Evolutionary conservation across 2,888 invertebrate species (phyloP), one percentile per base, ranked within the genome.

Genomic region (Agonopterix heracliana): DNA sequence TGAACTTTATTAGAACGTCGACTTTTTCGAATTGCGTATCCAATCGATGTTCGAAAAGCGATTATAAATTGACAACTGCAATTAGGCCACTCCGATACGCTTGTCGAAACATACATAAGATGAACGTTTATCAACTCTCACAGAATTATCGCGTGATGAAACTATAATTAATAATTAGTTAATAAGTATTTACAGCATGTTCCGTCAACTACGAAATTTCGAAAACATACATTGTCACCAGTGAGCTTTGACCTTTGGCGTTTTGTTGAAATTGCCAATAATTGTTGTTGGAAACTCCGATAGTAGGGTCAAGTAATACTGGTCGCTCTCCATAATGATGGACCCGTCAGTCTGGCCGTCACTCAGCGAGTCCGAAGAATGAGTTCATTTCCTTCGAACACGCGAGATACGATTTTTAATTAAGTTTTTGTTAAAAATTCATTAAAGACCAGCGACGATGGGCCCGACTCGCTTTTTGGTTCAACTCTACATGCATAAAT

Each of bases 351-450:
- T 80, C 75, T 65, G 61, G 55, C 79, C 83, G 87, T 87, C 87
- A 87, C 74, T 85, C 85, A 82, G 68, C 74, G 75, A 69, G 74
- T 76, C 72, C 81, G 67, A 80, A 81, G 85, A 86, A 88, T 86
- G 87, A 86, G 87, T 87, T 88, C 87, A 88, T 88, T 88, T 88
- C 87, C 87, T 87, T 81, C 80, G 81, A 81, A 79, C 84, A 81
- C 77, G 78, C 76, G 78, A 85, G 86, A 87, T 85, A 87, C 83
- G 78, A 81, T 86, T 86, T 88, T 88, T 87, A 88, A 88, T 88
- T 88, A 88, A 85, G 86, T 87, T 87, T 88, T 86, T 86, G 86
- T 85, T 87, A 80, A 81, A 86, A 88, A 84, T 80, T 83, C 85
- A 87, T 87, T 85, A 85, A 79, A 78, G 69, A 74, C 71, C 78